Evolutionary conservation across 2,797 vertebrate species (phyloP).

Genomic region (Aphelocoma californica): DNA sequence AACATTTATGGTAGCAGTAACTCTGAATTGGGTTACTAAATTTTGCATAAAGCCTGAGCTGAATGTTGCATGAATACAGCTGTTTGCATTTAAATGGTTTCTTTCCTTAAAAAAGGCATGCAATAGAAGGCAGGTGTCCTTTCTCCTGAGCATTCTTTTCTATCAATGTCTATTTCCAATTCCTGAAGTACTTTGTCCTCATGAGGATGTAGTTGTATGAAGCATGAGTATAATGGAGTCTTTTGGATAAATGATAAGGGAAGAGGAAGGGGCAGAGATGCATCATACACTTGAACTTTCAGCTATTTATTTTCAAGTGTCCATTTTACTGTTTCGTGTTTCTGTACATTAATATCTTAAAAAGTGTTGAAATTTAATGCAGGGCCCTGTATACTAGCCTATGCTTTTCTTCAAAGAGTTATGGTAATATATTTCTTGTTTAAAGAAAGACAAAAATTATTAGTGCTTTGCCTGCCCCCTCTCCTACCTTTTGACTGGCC

Average conservation of each 20-base stretch:
- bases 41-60: background rate
- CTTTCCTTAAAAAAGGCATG: background rate
- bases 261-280: background rate
- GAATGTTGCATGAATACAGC: background rate
- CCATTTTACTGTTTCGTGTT: background rate
- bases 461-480: fast-evolving
- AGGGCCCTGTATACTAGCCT: background rate
- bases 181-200: background rate
- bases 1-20: background rate
- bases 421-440: background rate
- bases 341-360: background rate
- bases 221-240: background rate
- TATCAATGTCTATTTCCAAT: background rate
- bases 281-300: background rate
- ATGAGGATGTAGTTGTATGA: background rate
- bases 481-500: background rate
- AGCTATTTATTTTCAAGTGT: background rate
- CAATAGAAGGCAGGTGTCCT: background rate
- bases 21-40: background rate
- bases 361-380: background rate
- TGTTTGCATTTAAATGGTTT: background rate
- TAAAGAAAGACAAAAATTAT: background rate
- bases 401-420: background rate
- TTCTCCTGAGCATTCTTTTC: background rate
- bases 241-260: background rate